Evolutionary conservation across 2,797 vertebrate genomes (phyloP), one percentile per base, ranked within the genome.

Genomic region (Silurus lanzhouensis): DNA sequence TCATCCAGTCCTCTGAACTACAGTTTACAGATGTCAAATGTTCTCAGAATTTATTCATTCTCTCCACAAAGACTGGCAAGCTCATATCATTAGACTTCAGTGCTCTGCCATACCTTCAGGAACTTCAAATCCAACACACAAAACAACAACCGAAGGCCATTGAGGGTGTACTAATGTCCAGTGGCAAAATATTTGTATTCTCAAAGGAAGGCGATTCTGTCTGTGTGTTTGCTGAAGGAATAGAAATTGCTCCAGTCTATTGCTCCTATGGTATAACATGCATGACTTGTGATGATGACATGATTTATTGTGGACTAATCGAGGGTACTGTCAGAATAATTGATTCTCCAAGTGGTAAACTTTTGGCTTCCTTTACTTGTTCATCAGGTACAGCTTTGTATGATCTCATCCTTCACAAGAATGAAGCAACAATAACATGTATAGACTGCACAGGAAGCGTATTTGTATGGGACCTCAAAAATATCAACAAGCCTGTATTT

Each of bases 241-340:
- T 78, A 31, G 89, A 85, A 7, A 2, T 87, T 79, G 88, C 84
- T 44, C 86, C 88, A 78, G 78, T 95, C 52, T 87, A 87, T 25
- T 96, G 95, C 88, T 84, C 86, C 83, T 89, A 91, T 85, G 81
- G 52, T 58, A 93, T 96, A n/a, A 95, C 92, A 55, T 93, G 91
- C 87, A 81, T 94, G 83, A 90, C 88, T 72, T 81, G 86, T 8
- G 67, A 90, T 52, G 88, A 91, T 22, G 75, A 75, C 20, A 87
- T 89, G 46, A 7, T 94, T 79, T 94, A 91, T 88, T 95, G 95
- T 82, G 95, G 95, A 17, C 95, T 95, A 84, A 91, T 92, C 2
- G 88, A 91, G 0, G 93, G 95, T 52, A 88, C 80, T 0, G 87
- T 96, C 57, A 92, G 92, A 6, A 74, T 95, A 75, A 96, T 95